A percentile compares a stretch with the other conserved stretches of the same genome.
Conservation (phyloP, 2,113 vertebrate genomes). For the Petromus typicus region DNA sequence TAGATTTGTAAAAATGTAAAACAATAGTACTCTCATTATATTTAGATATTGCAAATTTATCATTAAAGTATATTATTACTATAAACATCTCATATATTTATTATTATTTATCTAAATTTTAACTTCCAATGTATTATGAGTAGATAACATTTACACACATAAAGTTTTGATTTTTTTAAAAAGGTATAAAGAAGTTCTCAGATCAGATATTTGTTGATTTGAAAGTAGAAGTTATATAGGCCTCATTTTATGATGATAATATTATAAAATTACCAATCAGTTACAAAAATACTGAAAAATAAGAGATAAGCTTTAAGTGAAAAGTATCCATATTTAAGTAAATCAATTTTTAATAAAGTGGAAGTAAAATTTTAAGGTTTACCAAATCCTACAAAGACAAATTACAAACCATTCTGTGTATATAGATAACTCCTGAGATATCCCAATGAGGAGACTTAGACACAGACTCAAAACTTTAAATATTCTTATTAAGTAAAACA, state of each 20-base stretch:
- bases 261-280: background rate
- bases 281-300: background rate
- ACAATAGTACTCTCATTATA: background rate
- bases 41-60: background rate
- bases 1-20: background rate
- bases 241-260: background rate
- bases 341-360: background rate
- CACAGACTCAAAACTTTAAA: background rate
- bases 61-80: background rate
- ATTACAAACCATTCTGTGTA: background rate
- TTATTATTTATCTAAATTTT: background rate
- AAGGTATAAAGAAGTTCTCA: background rate
- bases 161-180: background rate
- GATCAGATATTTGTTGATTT: background rate
- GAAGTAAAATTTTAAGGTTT: conserved; percentile 3
- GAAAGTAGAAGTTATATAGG: background rate
- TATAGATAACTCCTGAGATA: background rate
- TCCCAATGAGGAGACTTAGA: background rate
- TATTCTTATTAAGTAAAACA: background rate
- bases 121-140: background rate
- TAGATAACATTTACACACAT: background rate
- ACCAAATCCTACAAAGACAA: background rate
- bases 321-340: conserved; percentile 3
- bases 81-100: background rate
- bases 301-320: background rate